These are phyloP conservation scores for Nicator chloris DNA, from an alignment of 2,113 vertebrate species.

Conservation along the genomic window DNA sequence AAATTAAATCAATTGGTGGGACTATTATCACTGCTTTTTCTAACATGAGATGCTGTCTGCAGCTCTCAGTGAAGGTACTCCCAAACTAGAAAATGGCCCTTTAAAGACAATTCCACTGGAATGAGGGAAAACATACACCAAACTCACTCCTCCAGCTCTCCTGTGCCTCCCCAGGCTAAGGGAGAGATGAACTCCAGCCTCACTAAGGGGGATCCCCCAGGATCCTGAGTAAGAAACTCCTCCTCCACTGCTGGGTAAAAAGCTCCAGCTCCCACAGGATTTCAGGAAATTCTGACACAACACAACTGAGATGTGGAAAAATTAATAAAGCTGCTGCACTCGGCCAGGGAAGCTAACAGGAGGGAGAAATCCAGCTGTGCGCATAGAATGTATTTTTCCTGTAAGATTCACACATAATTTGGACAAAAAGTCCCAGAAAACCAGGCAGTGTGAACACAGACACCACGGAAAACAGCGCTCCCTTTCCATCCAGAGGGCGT, in stretches of 20 bases:
- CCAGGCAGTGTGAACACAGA: neutral
- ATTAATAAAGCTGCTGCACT: neutral
- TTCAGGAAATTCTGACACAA: conserved; percentile 17
- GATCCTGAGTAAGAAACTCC: neutral
- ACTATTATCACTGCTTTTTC: neutral
- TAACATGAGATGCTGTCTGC: neutral
- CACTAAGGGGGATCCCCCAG: neutral
- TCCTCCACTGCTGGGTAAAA: neutral
- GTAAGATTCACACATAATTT: neutral
- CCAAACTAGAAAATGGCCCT: neutral
- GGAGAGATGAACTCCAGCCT: neutral
- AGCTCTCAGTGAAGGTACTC: neutral
- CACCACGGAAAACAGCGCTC: rapidly evolving
- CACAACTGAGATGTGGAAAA: conserved; percentile 11
- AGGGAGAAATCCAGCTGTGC: neutral
- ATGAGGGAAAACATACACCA: neutral
- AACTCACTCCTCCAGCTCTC: neutral
- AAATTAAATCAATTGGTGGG: neutral
- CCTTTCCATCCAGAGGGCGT: neutral
- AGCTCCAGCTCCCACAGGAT: neutral
- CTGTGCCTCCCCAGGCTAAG: neutral
- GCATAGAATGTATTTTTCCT: neutral
- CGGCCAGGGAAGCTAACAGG: neutral
- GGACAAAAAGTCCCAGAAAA: neutral
- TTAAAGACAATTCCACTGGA: neutral